Evolutionary conservation across 2,888 invertebrate genomes (phyloP), one percentile per base, ranked within the genome.

Genomic region (Pemphredon lugubris): DNA sequence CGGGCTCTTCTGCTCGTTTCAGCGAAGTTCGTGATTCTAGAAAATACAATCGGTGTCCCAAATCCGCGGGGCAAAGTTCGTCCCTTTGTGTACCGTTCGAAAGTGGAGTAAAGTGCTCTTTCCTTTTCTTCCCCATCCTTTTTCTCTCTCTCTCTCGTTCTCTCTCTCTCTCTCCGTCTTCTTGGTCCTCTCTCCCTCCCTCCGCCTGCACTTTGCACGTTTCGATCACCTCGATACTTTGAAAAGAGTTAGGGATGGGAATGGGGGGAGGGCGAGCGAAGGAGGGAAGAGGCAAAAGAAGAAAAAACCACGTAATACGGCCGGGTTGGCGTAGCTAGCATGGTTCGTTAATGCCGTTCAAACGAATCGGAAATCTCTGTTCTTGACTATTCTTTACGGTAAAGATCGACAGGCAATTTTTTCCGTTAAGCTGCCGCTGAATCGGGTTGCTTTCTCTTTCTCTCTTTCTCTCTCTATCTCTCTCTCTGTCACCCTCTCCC

Each of bases 21-120:
- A 53, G 40, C 18, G 42, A 47, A 76, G 61, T 76, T 67, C 77
- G 64, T 71, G 73, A 73, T 65, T 47, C 61, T 32, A 71, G 79
- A 79, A 79, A 79, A 77, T 76, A 79, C 79, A 76, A 77, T 79
- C 78, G 72, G 54, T 71, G 71, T 53, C 54, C 66, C 66, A 65
- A 70, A 79, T 79, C 71, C 68, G 63, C 37, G 26, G 64, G 57
- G 73, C 77, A 69, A 79, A 79, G 77, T 74, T 79, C 77, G 60
- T 67, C 63, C 64, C 71, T 80, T 69, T 79, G 72, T 77, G 74
- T 77, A 72, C 71, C 61, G 66, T 74, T 74, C 61, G 79, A 74
- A 77, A 79, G 80, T 77, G 64, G 61, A 74, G 71, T 76, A 71
- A 77, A 72, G 64, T 75, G 75, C 45, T 55, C 66, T 60, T 61